Percentiles rank a stretch among this genome's conserved stretches.
These are phyloP conservation scores for Lerema accius DNA, from an alignment of 1,140 invertebrate genomes.

Conservation along the genomic window DNA sequence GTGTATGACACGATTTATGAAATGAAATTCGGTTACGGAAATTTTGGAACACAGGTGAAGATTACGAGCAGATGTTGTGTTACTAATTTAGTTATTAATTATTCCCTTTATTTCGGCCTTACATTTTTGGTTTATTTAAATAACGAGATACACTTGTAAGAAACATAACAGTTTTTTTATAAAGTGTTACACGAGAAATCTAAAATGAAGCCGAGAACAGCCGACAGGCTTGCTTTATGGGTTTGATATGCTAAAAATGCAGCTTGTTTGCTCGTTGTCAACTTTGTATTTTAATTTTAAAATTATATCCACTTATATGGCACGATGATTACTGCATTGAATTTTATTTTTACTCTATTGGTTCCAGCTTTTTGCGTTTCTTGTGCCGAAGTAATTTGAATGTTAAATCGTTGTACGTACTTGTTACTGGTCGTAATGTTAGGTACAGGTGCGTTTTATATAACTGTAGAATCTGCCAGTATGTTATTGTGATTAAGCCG, in stretches of 20 bases:
- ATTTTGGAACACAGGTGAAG: constrained; percentile 28
- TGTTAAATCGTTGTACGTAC: constrained; percentile 17
- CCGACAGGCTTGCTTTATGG: constrained; percentile 4
- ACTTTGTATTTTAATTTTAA: constrained; percentile 34
- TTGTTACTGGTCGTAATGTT: constrained; percentile 10
- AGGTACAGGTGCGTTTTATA: constrained; percentile 11
- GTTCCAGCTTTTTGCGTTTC: constrained; percentile 15
- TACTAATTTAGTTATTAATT: constrained; percentile 25
- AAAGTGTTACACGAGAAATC: constrained; percentile 8
- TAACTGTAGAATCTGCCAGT: constrained; percentile 10
- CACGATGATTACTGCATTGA: constrained; percentile 22
- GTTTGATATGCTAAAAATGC: constrained; percentile 21
- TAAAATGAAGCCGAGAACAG: constrained; percentile 2
- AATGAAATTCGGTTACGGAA: constrained; percentile 37
- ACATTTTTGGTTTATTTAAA: constrained; percentile 10
- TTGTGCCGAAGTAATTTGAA: constrained; percentile 26
- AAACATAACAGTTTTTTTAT: constrained; percentile 2
- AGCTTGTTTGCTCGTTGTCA: constrained; percentile 24
- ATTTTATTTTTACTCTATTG: constrained; percentile 28
- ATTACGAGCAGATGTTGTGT: constrained; percentile 27
- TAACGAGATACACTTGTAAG: background rate
- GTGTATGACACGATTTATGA: constrained; percentile 57
- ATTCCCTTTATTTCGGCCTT: constrained; percentile 10
- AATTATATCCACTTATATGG: constrained; percentile 24
- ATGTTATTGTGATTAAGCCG: background rate